Percentiles rank a stretch among this genome's conserved stretches.
These are phyloP conservation scores for Notocelia uddmanniana DNA, from an alignment of 2,888 invertebrate genomes.

Conservation along the genomic window DNA sequence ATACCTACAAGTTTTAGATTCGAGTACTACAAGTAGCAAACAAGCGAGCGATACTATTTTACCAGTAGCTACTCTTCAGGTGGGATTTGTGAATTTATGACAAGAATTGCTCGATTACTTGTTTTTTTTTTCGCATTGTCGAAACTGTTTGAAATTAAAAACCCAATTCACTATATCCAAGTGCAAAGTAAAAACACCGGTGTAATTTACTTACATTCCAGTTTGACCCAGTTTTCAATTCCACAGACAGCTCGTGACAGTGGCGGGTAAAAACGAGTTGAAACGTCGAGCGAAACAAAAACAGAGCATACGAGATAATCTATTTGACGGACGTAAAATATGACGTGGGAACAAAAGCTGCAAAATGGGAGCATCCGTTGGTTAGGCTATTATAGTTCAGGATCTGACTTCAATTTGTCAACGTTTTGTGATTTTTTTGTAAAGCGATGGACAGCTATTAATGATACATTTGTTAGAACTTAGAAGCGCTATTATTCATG, in stretches of 20 bases:
- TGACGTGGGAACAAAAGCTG: conserved; percentile 29
- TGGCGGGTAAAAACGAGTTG: conserved; percentile 22
- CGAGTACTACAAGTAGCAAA: no score
- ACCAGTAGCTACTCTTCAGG: no score
- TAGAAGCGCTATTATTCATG: conserved; percentile 20
- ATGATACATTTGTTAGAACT: conserved; percentile 29
- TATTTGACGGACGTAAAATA: conserved; percentile 35
- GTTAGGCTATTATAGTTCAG: conserved; percentile 25
- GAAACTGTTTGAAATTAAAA: conserved; percentile 3
- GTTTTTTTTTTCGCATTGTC: background rate
- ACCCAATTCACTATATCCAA: background rate
- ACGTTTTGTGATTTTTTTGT: conserved; percentile 24
- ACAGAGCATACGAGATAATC: conserved; percentile 34
- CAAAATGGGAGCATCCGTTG: conserved; percentile 28
- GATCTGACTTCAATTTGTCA: conserved; percentile 30
- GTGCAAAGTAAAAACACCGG: conserved; percentile 9
- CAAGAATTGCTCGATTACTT: background rate
- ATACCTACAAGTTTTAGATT: no score
- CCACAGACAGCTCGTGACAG: conserved; percentile 30
- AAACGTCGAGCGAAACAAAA: conserved; percentile 24
- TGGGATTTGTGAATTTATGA: no score
- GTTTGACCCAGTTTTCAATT: conserved; percentile 43
- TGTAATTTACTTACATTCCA: conserved; percentile 23
- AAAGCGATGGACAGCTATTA: conserved; percentile 28
- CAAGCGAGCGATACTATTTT: no score